Base-by-base conservation (phyloP, 2,113 vertebrate genomes). In the Thymallus thymallus region DNA sequence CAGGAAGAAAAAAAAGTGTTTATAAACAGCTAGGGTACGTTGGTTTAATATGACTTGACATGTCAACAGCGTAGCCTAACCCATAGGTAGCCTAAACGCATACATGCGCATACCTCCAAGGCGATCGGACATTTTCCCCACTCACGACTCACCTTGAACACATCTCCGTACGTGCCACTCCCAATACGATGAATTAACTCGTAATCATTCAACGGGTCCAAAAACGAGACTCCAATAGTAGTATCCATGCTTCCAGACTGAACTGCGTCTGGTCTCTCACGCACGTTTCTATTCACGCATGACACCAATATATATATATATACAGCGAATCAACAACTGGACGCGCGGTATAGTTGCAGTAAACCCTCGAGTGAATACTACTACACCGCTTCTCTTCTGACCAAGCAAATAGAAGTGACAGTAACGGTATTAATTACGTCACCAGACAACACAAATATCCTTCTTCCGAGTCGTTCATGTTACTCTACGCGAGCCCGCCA, bases 101-200 rank as follows among this genome's bases (percentile, higher is more conserved):
- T 16, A 18, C 14, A 18, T 16, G 3, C 48, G 35, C 35, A 41
- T 41, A 18, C 3, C 3, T 5, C 41, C 41, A 23, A 46, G 20
- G 2, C 1, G 23, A 29, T 16, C 24, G 5, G 1, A 24, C 7
- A 32, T 22, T 46, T 18, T 2, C 48, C 48, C 35, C 35, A 41
- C 35, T 41, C 35, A 13, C 20, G 16, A 58, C 48, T 90, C 85
- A 96, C 95, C 95, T 96, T 96, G 88, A 95, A 96, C 68, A 96
- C 95, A 78, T 96, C 95, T 55, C 95, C 95, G 60, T 96, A 96
- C 68, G 95, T 96, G 67, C 95, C 95, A 80, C 94, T 93, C 23
- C 95, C 95, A 61, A 95, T 92, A 73, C 93, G 88, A 76, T 95
- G 94, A 64, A 96, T 90, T 55, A 96, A 81, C 84, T 96, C 95